These are phyloP conservation scores for Heterodera schachtii DNA, from an alignment of 1,140 invertebrate species.

Conservation along the genomic window DNA sequence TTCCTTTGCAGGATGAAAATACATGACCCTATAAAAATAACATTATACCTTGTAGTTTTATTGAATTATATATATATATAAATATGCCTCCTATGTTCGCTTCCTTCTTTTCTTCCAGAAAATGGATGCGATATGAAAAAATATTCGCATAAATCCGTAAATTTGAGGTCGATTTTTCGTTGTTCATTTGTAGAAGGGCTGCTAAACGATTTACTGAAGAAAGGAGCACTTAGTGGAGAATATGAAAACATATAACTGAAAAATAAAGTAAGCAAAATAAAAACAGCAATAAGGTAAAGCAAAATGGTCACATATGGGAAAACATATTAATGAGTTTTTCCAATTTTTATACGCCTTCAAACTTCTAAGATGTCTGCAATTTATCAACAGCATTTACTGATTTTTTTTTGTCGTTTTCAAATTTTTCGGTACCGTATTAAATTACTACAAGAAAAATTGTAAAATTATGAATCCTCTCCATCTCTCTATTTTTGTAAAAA, in stretches of 20 bases:
- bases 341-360: no score
- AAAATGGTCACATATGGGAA: no score
- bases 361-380: no score
- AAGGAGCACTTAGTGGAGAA: constrained; percentile 19
- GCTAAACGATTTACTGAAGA: background rate
- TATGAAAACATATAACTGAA: constrained; percentile 13
- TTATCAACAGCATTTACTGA: no score
- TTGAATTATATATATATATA: background rate
- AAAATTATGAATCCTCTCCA: no score
- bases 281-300: background rate
- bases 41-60: background rate
- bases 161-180: constrained; percentile 31
- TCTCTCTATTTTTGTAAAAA: no score
- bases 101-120: constrained; percentile 39
- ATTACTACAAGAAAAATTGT: no score
- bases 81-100: constrained; percentile 31
- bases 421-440: no score
- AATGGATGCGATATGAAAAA: constrained; percentile 42
- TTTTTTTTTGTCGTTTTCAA: no score
- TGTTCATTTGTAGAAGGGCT: background rate
- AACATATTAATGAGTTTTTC: no score
- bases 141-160: constrained; percentile 33
- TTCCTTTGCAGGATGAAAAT: constrained; percentile 8
- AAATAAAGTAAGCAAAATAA: background rate
- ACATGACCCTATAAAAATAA: constrained; percentile 7